Conservation (phyloP, 2,113 vertebrate genomes). For the Himantopus leucocephalus region DNA sequence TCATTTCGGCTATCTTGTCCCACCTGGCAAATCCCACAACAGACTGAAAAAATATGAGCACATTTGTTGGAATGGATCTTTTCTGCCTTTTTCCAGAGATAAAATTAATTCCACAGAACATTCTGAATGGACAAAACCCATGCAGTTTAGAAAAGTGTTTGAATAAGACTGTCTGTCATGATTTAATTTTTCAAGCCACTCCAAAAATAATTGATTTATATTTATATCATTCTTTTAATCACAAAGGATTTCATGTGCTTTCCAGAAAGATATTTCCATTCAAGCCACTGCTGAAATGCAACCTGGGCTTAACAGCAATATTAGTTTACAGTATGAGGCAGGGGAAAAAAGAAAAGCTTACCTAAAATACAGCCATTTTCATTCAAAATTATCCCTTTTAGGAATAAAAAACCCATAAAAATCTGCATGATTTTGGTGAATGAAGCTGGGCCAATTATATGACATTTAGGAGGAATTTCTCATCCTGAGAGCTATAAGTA, state of each 20-base stretch:
- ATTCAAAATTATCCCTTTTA: slow-evolving; percentile 5
- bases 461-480: neutral
- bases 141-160: neutral
- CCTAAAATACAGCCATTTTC: neutral
- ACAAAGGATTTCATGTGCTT: neutral
- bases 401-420: neutral
- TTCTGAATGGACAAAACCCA: neutral
- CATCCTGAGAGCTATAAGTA: neutral
- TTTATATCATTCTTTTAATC: neutral
- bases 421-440: neutral
- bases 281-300: neutral
- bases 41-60: neutral
- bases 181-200: slow-evolving; percentile 9
- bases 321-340: neutral
- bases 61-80: neutral
- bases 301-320: neutral
- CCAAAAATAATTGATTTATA: neutral
- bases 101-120: neutral
- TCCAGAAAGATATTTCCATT: neutral
- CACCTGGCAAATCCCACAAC: neutral
- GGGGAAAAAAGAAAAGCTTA: neutral
- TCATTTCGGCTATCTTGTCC: neutral
- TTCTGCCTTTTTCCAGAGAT: neutral
- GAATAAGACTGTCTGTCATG: neutral
- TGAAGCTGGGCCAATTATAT: neutral